These are phyloP conservation scores for Acronicta leporina DNA, from an alignment of 2,888 invertebrate species.

Conservation along the genomic window DNA sequence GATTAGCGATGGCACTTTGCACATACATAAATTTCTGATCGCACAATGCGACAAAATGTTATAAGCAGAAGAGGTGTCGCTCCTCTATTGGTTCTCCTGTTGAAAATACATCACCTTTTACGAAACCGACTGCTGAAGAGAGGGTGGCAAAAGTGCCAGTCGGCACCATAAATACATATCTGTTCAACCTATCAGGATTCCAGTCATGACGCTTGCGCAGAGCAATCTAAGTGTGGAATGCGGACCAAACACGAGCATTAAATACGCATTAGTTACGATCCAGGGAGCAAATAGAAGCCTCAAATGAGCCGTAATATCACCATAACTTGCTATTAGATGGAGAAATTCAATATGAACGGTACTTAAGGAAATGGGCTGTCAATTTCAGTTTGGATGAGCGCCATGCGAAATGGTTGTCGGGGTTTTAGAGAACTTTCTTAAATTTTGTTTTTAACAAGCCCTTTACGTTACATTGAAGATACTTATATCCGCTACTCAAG, in stretches of 20 bases:
- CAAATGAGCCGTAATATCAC: conserved; percentile 50
- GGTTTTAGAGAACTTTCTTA: neutral
- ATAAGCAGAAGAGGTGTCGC: too few relatives aligned
- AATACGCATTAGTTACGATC: conserved; percentile 59
- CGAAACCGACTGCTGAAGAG: neutral
- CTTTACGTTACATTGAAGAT: too few relatives aligned
- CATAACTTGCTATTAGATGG: conserved; percentile 26
- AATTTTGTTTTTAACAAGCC: too few relatives aligned
- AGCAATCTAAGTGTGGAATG: conserved; percentile 39
- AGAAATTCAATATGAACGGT: conserved; percentile 28
- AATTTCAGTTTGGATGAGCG: neutral
- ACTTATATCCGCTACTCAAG: too few relatives aligned
- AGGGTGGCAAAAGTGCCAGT: neutral
- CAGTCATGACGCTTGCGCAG: conserved; percentile 26
- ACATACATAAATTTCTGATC: too few relatives aligned
- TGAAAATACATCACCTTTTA: neutral
- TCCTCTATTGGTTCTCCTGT: too few relatives aligned
- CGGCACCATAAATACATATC: neutral
- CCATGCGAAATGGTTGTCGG: neutral
- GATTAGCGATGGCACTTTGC: too few relatives aligned
- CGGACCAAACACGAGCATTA: conserved; percentile 54
- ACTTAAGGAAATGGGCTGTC: conserved; percentile 10
- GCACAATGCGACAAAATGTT: too few relatives aligned
- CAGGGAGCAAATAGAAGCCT: conserved; percentile 45
- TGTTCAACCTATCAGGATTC: conserved; percentile 11